Percentiles rank a stretch among this genome's conserved stretches.
phyloP scores from a whole-genome alignment of 2,888 invertebrate genomes.

The Drosophila cognata region DNA sequence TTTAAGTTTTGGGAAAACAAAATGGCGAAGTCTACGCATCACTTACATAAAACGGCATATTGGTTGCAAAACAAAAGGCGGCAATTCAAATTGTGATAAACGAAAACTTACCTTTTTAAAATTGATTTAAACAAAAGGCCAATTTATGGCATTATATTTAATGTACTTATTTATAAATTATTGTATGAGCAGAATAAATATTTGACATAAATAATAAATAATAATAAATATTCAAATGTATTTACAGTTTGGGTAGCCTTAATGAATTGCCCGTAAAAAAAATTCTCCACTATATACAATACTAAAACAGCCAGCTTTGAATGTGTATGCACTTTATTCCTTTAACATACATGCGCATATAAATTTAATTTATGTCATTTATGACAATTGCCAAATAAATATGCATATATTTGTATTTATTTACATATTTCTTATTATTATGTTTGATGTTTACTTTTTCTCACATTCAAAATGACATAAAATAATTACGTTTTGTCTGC shows the following conservation, averaged over 20 bases:
- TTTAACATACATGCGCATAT: not conserved
- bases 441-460: not conserved
- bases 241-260: not conserved
- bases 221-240: not conserved
- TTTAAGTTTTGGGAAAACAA: slow-evolving; percentile 32
- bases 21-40: slow-evolving; percentile 32
- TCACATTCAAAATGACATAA: not conserved
- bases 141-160: not conserved
- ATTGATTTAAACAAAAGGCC: not conserved
- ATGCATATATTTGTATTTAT: not conserved
- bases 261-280: not conserved
- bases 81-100: not conserved
- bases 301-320: not conserved
- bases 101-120: not conserved
- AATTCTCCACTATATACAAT: not conserved
- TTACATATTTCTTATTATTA: not conserved
- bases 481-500: not conserved
- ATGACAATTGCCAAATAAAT: not conserved
- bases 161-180: not conserved
- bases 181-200: not conserved
- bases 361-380: not conserved
- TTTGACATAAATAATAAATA: not conserved
- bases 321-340: not conserved
- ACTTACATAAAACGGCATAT: slow-evolving; percentile 5
- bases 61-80: not conserved